These are phyloP conservation scores for Heteromormyrus szaboi DNA, from an alignment of 2,797 vertebrate species.

Conservation along the genomic window DNA sequence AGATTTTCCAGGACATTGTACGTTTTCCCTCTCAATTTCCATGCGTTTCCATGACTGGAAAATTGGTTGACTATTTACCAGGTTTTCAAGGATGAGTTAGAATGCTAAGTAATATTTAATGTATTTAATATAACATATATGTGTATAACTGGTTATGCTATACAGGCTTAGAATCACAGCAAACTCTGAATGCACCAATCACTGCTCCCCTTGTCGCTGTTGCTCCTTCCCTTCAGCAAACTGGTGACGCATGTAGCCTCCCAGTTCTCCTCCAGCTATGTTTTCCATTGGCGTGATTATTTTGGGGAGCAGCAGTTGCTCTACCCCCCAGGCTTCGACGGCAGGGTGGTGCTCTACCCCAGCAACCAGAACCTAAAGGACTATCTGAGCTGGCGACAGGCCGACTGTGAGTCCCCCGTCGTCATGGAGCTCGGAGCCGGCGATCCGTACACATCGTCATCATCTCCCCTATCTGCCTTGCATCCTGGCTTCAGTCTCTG, in stretches of 20 bases:
- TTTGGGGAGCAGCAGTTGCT: conserved; percentile 81
- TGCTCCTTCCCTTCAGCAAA: conserved; percentile 67
- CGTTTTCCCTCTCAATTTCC: background rate
- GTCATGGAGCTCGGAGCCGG: background rate
- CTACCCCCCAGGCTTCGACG: conserved; percentile 92
- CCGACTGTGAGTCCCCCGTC: conserved; percentile 77
- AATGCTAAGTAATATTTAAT: background rate
- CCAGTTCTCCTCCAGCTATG: conserved; percentile 93
- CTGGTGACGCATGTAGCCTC: conserved; percentile 94
- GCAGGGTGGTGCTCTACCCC: conserved; percentile 88
- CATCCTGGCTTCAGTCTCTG: background rate
- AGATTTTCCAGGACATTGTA: background rate
- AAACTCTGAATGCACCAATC: background rate
- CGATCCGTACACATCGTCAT: background rate
- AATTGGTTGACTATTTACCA: background rate
- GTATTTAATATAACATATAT: background rate
- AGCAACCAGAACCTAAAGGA: conserved; percentile 85
- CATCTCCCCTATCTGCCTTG: background rate
- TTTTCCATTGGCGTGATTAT: conserved; percentile 92
- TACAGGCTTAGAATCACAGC: background rate
- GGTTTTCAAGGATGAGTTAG: background rate
- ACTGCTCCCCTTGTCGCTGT: background rate
- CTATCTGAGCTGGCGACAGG: conserved; percentile 96
- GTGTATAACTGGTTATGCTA: background rate
- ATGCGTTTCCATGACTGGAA: background rate